Evolutionary conservation across 2,797 vertebrate genomes (phyloP).

Genomic region (Chloroceryle amazona): DNA sequence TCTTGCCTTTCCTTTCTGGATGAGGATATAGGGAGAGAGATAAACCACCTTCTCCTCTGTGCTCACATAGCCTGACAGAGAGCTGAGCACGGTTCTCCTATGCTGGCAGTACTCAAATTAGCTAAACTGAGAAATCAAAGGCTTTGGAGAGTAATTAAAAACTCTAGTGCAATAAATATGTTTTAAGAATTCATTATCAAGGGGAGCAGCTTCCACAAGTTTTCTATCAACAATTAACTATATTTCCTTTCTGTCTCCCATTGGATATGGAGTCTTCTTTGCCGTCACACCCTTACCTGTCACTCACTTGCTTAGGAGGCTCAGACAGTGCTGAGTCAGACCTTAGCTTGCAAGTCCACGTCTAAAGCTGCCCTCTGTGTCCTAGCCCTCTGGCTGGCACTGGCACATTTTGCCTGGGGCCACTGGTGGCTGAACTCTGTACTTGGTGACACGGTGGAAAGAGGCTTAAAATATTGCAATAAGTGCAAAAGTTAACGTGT

Average conservation of each 20-base stretch:
- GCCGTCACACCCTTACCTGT: not conserved
- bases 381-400: not conserved
- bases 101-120: not conserved
- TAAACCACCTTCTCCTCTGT: not conserved
- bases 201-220: not conserved
- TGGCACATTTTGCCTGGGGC: not conserved
- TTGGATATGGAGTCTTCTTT: not conserved
- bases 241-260: not conserved
- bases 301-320: not conserved
- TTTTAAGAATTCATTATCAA: not conserved
- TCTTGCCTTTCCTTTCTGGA: not conserved
- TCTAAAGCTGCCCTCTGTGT: not conserved
- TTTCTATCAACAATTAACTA: not conserved
- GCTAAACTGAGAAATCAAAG: not conserved
- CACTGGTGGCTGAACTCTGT: conserved; percentile 21
- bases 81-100: not conserved
- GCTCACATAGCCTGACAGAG: not conserved
- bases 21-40: not conserved
- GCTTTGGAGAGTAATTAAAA: not conserved
- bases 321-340: not conserved
- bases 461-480: conserved; percentile 40
- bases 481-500: conserved; percentile 45
- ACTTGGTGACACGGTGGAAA: not conserved
- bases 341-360: not conserved
- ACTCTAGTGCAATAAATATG: not conserved